Base-by-base conservation (phyloP, 2,113 vertebrate genomes). In the Strix aluco region DNA sequence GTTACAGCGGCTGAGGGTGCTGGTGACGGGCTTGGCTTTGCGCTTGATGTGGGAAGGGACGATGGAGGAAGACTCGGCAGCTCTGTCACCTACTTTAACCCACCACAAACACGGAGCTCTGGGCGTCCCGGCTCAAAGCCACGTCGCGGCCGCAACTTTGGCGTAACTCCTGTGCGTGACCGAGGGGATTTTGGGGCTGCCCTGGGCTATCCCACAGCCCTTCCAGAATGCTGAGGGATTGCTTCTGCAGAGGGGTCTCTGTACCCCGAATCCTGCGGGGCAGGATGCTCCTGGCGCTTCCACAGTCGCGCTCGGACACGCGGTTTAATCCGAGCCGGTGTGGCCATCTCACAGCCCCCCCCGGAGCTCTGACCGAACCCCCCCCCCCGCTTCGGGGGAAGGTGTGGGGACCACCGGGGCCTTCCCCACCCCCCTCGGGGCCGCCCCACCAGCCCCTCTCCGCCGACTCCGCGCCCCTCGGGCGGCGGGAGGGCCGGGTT, bases 71-170 rank as follows among this genome's bases (percentile, higher is more conserved):
- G 34, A 38, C 25, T 11, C 3, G 5, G 4, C 42, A 2, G 29
- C 65, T 23, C 47, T 13, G 23, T 1, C 16, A 26, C 2, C 10
- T 19, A 1, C 23, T n/a, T 40, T 1, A 18, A 22, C 72, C n/a
- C 3, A 2, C 14, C 6, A 3, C 0, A 1, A 21, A 8, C 13
- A 2, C 16, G 44, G 44, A 46, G 44, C 44, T 46, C 44, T 16
- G 44, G 44, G 44, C 16, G 44, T 46, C 44, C 44, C 44, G 44
- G 44, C 44, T 15, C 89, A 16, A 19, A 29, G 13, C 10, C 40
- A 6, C 3, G 3, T 30, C 1, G 46, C 0, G 36, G 46, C 29
- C 7, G 80, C 32, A 12, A 0, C 72, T 19, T 2, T 0, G 72
- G 25, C 1, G 32, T 1, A 5, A 12, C 51, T 25, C 9, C 57